Base-by-base conservation (phyloP, 2,888 invertebrate genomes). In the Phaedon cochleariae region DNA sequence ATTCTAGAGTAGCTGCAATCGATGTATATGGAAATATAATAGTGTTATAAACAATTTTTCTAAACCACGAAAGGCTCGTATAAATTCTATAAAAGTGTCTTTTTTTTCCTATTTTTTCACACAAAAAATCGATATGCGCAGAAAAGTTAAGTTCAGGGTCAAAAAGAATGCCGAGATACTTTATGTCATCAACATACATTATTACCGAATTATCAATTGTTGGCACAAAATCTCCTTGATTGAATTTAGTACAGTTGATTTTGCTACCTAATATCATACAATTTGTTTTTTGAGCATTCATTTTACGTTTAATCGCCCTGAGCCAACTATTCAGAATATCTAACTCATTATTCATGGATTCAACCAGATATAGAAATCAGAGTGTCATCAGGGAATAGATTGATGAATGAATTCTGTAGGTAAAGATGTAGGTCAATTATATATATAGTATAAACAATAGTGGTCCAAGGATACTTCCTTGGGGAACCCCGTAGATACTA, bases 1-100 rank as follows among this genome's bases (percentile, higher is more conserved):
- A 54, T 54, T 31, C 31, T 54, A 31, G 17, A 54, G 53, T 26
- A 54, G 18, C 31, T 54, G 53, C 29, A 34, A 55, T 18, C 55
- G 17, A 20, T 55, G 55, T 55, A 55, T 48, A 7, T 48, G 18
- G 26, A 26, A 26, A 26, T 26, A 26, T 26, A 26, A 26, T 41
- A 41, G 41, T 41, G 41, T 41, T 41, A 15, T 41, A 41, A 5
- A 41, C 41, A 41, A 41, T 3, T 41, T 41, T 17, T 41, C 41
- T 17, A 41, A 3, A 41, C 41, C 41, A 12, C 2, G 41, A 17
- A 12, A 41, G 17, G 17, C 12, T 41, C 12, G n/a, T 12, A 26
- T 7, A 26, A 26, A 26, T 26, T 7, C 26, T 26, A 26, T 26
- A 7, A 26, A 26, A 26, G 26, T 26, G 26, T 5, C 26, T 7